These are phyloP conservation scores for Akabosia matsudoensis DNA, from an alignment of 1,140 invertebrate species.

Conservation along the genomic window DNA sequence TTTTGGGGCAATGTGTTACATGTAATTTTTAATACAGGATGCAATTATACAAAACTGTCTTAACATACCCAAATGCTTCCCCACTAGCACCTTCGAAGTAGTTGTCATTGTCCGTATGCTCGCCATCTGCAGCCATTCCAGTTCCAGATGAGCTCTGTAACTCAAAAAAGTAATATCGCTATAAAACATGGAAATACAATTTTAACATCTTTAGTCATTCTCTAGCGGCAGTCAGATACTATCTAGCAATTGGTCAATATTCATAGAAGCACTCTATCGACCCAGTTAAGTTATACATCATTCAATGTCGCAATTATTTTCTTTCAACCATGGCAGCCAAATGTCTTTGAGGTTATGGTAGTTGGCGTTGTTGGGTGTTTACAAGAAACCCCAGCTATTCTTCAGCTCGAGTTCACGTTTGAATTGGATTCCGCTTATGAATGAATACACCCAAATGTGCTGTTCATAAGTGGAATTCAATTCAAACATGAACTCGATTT, in stretches of 20 bases:
- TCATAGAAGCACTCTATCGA: slow-evolving; percentile 28
- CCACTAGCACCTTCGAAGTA: background rate
- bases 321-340: too few relatives aligned
- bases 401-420: too few relatives aligned
- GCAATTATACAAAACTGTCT: background rate
- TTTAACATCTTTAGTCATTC: background rate
- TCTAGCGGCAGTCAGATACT: slow-evolving; percentile 41
- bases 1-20: too few relatives aligned
- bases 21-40: background rate
- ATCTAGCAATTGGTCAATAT: slow-evolving; percentile 37
- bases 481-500: too few relatives aligned
- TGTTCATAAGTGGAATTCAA: too few relatives aligned
- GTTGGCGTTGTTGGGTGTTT: too few relatives aligned
- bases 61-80: background rate
- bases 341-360: too few relatives aligned
- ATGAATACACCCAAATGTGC: too few relatives aligned
- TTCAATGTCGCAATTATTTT: background rate
- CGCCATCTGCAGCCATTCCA: background rate
- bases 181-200: background rate
- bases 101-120: background rate
- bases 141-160: background rate
- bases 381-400: too few relatives aligned
- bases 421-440: too few relatives aligned
- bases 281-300: slow-evolving; percentile 23
- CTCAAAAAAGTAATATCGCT: background rate